phyloP scores from a whole-genome alignment of 2,113 vertebrate genomes.

The Amazona guildingii region DNA sequence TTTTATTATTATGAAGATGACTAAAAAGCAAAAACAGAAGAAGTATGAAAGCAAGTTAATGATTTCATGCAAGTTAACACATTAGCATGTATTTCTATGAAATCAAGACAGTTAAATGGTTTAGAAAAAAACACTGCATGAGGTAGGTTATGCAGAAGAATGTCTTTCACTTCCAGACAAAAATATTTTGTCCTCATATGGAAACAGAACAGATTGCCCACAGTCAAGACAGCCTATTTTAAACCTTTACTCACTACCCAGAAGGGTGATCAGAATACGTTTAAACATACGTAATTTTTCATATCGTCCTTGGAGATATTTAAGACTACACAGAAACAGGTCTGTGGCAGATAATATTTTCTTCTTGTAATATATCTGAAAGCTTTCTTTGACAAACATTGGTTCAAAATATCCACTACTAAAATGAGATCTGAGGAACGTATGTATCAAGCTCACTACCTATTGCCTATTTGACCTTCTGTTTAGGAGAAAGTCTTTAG shows the following conservation, averaged over 20 bases:
- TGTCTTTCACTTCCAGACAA: background rate
- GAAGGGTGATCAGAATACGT: background rate
- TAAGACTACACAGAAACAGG: background rate
- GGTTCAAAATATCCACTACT: background rate
- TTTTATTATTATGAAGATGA: constrained; percentile 98
- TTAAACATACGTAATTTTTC: background rate
- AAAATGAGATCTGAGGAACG: background rate
- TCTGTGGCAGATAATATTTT: background rate
- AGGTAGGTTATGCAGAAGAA: background rate
- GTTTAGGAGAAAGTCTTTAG: background rate
- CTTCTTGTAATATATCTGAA: background rate
- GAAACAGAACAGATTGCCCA: background rate
- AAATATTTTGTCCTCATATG: background rate
- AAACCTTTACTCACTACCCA: background rate
- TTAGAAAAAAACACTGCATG: background rate
- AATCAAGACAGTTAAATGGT: background rate
- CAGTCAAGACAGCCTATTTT: background rate
- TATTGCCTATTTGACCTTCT: background rate
- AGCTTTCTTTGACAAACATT: background rate
- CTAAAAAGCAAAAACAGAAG: constrained; percentile 67
- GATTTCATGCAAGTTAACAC: background rate
- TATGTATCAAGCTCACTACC: background rate
- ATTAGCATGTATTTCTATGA: background rate
- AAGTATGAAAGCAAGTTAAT: background rate
- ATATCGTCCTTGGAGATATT: background rate